Conservation (phyloP, 2,888 invertebrate species). For the Acanthosepion lycidas region DNA sequence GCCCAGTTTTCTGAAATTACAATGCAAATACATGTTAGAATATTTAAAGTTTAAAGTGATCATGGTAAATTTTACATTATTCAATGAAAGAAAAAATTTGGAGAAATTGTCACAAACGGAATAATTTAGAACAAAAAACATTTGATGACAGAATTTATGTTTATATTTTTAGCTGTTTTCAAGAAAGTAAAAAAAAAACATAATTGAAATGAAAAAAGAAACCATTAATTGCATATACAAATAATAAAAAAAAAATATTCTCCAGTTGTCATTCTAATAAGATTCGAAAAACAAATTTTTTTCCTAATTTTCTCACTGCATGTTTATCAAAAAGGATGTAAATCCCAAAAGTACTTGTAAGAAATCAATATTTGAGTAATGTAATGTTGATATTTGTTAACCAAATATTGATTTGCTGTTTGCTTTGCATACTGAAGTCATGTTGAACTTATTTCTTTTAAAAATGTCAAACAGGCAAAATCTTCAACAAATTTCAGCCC, state of each 20-base stretch:
- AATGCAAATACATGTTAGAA: background rate
- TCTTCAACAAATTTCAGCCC: background rate
- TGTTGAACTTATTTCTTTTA: background rate
- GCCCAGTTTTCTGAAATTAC: background rate
- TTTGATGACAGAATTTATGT: background rate
- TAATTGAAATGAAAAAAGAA: background rate
- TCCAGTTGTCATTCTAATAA: background rate
- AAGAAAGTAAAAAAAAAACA: background rate
- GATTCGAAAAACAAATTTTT: background rate
- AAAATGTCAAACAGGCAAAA: background rate
- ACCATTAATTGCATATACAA: background rate
- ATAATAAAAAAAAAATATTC: background rate
- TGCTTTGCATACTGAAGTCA: background rate
- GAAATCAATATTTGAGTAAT: background rate
- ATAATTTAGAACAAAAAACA: background rate
- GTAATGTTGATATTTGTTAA: background rate
- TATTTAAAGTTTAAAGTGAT: background rate
- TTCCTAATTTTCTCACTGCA: background rate
- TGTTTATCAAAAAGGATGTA: conserved; percentile 15
- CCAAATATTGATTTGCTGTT: background rate
- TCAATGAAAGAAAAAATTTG: background rate
- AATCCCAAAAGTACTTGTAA: background rate
- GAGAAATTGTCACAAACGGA: background rate
- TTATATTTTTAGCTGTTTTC: background rate
- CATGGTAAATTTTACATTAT: background rate